Evolutionary conservation across 2,888 invertebrate genomes (phyloP).

Genomic region (Hylaea fasciaria): DNA sequence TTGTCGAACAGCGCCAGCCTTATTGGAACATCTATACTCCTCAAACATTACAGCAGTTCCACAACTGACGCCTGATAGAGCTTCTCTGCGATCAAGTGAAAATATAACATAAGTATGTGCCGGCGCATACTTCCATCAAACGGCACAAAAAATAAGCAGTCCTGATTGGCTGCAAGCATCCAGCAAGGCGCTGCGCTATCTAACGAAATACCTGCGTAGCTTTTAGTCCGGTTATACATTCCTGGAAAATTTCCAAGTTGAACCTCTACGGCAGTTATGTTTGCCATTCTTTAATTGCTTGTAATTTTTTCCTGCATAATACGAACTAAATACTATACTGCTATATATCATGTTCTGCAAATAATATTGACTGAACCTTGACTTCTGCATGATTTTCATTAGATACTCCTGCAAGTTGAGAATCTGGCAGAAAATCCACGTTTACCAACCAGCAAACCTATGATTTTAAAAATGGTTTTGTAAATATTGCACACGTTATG

Average conservation of each 20-base stretch:
- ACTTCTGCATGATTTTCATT: no score
- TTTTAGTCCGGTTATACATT: conserved; percentile 12
- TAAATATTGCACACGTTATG: no score
- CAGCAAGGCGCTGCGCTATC: not conserved
- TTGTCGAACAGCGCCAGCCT: no score
- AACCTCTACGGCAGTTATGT: not conserved
- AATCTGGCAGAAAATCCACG: no score
- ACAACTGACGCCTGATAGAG: not conserved
- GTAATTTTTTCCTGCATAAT: not conserved
- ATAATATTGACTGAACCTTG: no score
- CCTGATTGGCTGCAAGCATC: conserved; percentile 5
- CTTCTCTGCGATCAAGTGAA: not conserved
- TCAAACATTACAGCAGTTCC: not conserved
- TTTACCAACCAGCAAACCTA: no score
- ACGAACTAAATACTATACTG: no score
- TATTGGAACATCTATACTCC: no score
- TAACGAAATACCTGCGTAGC: not conserved
- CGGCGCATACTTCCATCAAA: conserved; percentile 8
- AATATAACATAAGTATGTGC: not conserved
- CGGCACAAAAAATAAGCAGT: conserved; percentile 1
- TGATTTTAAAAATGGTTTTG: no score
- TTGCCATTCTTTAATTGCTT: conserved; percentile 9
- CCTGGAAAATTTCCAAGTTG: conserved; percentile 8
- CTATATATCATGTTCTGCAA: no score
- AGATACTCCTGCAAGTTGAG: no score